Evolutionary conservation across 37 sponge, comb jelly and placozoan genomes (phyloP), one percentile per base, ranked within the genome.

Genomic region (Mnemiopsis leidyi): DNA sequence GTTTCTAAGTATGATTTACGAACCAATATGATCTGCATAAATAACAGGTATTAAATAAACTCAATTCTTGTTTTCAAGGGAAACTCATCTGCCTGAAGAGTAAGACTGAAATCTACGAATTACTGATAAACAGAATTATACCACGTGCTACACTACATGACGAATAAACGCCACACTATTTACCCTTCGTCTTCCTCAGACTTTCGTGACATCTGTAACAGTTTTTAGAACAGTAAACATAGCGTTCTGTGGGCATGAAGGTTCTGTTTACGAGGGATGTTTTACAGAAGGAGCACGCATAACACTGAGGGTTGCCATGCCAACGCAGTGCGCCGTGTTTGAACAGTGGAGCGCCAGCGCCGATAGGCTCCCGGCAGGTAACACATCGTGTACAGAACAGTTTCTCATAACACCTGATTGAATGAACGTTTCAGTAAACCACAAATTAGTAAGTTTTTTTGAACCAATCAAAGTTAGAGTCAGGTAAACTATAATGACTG

Each of bases 291-390:
- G 90, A 85, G 30, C 90, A 85, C 36, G 90, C 32, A 28, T 85
- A 85, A 61, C 90, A 85, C 61, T 85, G 90, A 3, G 90, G 36
- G 90, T 85, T 85, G 40, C 90, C 90, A 85, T 85, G 90, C 90
- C 90, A 85, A 85, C 90, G 90, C 29, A 85, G 90, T 0, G 90
- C 9, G 25, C 90, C 90, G 48, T 85, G 90, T 26, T 33, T 85
- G 90, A 36, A 85, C 24, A 85, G 38, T 16, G 90, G 90, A 38
- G 36, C 90, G 21, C 90, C 90, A 7, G 36, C 90, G 33, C 90
- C 90, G 36, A 85, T 85, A 40, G 90, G 90, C 0, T 85, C 90
- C 39, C 90, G 40, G 39, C 90, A 85, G 0, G 90, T 40, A 5
- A 85, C 90, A 39, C 90, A 85, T 0, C 90, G 90, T n/a, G 35